Evolutionary conservation across 1,140 invertebrate species (phyloP), one percentile per base, ranked within the genome.

Genomic region (Lepidurus packardi): DNA sequence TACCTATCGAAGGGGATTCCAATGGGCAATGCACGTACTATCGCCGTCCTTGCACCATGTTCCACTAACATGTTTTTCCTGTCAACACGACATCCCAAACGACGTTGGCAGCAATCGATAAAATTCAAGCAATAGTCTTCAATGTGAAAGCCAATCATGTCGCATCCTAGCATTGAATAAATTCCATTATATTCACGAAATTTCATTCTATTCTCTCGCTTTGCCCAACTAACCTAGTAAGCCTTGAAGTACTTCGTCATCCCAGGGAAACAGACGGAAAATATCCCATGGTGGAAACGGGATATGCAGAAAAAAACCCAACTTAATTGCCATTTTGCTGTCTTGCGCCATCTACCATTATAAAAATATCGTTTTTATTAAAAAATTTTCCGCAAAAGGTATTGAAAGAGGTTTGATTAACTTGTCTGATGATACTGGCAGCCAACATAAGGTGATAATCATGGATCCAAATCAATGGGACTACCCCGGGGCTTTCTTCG

Each of bases 211-310:
- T 16, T 7, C 34, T 43, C 34, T 43, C 9, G 6, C 7, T 42
- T 16, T 76, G 9, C 11, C 10, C 44, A 16, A 16, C 42, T 77
- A 47, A 47, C 75, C 78, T 7, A 78, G 78, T 42, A 77, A 73
- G 42, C 94, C 94, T 85, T 95, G 93, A n/a, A 96, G 88, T 73
- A 96, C 90, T 86, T 95, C 93, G 85, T 96, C 94, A 73, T 93
- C 92, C 93, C 94, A 95, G 4, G 94, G 94, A 81, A 95, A 92
- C 13, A 96, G 86, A 77, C 94, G 87, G 85, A 95, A 94, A 75
- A 96, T 94, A 82, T 96, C 94, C 93, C 93, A 96, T 1, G 94
- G 92, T 25, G 94, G 94, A 84, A 96, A 96, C 0, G 94, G 94
- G 83, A 96, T 96, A 84, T 97, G 94, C 47, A 96, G 86, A 84